Evolutionary conservation across 2,797 vertebrate genomes (phyloP).

Genomic region (Mus caroli): DNA sequence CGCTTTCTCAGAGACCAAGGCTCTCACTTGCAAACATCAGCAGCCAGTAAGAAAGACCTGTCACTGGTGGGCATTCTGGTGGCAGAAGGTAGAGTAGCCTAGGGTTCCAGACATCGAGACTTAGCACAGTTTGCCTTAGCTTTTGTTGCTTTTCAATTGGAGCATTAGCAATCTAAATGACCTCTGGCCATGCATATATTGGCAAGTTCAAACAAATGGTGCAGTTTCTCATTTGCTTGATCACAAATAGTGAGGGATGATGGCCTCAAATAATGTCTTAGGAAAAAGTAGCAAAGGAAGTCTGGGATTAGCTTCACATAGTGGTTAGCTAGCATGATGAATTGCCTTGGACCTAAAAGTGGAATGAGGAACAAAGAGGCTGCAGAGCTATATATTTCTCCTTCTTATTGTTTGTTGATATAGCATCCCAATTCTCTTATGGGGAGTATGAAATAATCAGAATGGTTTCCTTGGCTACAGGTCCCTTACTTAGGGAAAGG

Average conservation of each 20-base stretch:
- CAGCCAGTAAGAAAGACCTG: not conserved
- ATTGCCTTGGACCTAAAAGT: not conserved
- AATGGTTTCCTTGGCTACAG: not conserved
- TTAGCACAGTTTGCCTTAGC: not conserved
- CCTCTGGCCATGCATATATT: not conserved
- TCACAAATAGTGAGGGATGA: not conserved
- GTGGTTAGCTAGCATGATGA: not conserved
- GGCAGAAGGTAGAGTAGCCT: not conserved
- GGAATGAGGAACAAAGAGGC: not conserved
- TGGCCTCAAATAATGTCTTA: not conserved
- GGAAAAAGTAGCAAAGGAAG: not conserved
- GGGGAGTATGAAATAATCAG: not conserved
- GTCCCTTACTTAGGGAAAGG: not conserved
- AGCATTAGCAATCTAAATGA: not conserved
- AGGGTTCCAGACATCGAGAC: not conserved
- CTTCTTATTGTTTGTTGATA: slow-evolving; percentile 20
- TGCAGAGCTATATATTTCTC: slow-evolving; percentile 13
- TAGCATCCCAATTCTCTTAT: not conserved
- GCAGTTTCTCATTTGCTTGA: slow-evolving; percentile 7
- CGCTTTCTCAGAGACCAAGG: not conserved
- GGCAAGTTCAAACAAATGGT: not conserved
- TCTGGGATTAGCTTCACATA: slow-evolving; percentile 5
- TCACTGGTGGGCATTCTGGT: not conserved
- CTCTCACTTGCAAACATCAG: not conserved
- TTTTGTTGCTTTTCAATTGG: slow-evolving; percentile 29